Percentiles rank a stretch among this genome's conserved stretches.
These are phyloP conservation scores for Monoplex corrugatus DNA, from an alignment of 2,888 invertebrate genomes.

Conservation along the genomic window DNA sequence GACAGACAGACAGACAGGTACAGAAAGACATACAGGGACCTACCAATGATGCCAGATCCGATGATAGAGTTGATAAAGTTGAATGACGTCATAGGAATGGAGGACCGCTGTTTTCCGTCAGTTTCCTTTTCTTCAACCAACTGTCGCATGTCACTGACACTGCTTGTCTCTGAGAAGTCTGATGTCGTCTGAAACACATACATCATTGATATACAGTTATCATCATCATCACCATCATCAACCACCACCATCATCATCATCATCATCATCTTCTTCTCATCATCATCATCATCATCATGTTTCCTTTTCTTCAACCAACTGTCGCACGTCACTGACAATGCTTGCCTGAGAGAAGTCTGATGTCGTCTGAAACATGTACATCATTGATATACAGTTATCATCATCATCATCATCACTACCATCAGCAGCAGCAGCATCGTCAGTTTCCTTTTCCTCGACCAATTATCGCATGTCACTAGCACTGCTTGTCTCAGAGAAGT, in stretches of 20 bases:
- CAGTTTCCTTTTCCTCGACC: background rate
- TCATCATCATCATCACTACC: background rate
- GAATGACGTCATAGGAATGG: constrained; percentile 90
- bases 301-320: constrained; percentile 69
- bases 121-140: constrained; percentile 69
- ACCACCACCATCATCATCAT: background rate
- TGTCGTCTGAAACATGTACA: constrained; percentile 65
- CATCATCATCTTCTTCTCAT: background rate
- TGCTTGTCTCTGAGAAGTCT: constrained; percentile 71
- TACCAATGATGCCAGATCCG: constrained; percentile 92
- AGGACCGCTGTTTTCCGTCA: constrained; percentile 85
- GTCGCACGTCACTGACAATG: constrained; percentile 72
- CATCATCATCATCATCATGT: constrained; percentile 52
- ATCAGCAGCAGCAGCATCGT: background rate
- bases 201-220: background rate
- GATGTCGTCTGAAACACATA: constrained; percentile 70
- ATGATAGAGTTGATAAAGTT: constrained; percentile 94
- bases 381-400: background rate
- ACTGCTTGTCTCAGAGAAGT: background rate
- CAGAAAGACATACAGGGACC: constrained; percentile 49
- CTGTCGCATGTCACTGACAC: constrained; percentile 73
- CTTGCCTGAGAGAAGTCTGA: constrained; percentile 73
- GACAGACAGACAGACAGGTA: background rate
- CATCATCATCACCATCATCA: background rate
- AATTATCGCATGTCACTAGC: background rate